Percentiles rank a stretch among this genome's conserved stretches.
These are phyloP conservation scores for Halisarca cf. caerulea DNA, from an alignment of 37 sponge, comb jelly and placozoan genomes.

Conservation along the genomic window DNA sequence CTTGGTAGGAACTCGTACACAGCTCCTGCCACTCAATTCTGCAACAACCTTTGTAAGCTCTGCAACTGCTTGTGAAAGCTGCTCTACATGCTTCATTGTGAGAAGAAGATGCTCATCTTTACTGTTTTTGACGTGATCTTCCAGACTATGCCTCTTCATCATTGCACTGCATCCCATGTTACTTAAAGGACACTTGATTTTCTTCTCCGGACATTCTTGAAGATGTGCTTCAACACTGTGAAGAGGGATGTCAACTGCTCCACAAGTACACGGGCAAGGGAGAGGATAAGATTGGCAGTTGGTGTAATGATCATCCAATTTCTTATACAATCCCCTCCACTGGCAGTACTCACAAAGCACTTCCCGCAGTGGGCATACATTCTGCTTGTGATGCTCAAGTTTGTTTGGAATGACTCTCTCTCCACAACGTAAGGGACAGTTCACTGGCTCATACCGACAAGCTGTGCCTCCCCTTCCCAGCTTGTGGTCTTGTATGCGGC, in stretches of 20 bases:
- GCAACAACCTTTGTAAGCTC: too few relatives aligned
- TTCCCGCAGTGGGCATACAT: neutral
- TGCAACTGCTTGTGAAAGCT: neutral
- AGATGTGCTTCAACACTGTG: neutral
- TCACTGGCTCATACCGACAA: neutral
- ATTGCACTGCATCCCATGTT: neutral
- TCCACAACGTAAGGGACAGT: neutral
- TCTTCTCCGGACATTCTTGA: neutral
- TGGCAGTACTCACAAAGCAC: neutral
- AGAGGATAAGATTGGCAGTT: neutral
- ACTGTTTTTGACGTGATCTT: neutral
- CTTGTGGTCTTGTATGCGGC: neutral
- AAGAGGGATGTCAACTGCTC: neutral
- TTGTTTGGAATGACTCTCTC: neutral
- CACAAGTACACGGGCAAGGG: neutral
- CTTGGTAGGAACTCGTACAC: neutral
- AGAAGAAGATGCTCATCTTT: constrained; percentile 4
- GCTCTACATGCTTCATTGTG: neutral
- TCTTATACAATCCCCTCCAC: neutral
- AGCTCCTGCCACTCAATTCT: too few relatives aligned
- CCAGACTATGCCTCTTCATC: neutral
- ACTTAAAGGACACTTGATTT: neutral
- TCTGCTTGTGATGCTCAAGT: neutral
- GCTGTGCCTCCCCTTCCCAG: neutral
- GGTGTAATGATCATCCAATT: neutral